Evolutionary conservation across 1,140 invertebrate species (phyloP), one percentile per base, ranked within the genome.

Genomic region (Bombus breviceps): DNA sequence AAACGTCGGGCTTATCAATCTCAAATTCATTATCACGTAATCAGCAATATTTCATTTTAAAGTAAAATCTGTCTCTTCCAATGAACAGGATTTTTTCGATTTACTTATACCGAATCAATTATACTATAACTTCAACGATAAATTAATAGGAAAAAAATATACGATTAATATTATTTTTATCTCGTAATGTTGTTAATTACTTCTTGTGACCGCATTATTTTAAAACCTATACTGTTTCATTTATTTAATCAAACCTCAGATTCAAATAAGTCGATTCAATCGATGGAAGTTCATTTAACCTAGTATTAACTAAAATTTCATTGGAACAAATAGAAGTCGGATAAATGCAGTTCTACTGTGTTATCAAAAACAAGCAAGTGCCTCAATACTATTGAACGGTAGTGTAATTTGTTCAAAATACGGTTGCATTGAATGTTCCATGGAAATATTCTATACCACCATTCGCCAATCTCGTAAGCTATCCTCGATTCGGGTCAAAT

Each of bases 401-500:
- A 32, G 62, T 8, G 62, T n/a, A 75, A 64, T 25, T 76, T 22
- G 47, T 37, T 47, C 12, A 10, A 8, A 53, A 34, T 43, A 37
- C 15, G 9, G 53, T 71, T 66, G 62, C 13, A 64, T 53, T 84
- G 72, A 15, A 80, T n/a, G 53, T 47, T 79, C 39, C 66, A n/a
- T 64, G 68, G 12, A 64, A 72, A 80, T 84, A 59, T 85, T 73
- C 72, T 37, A 68, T 68, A 18, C 69, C 3, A n/a, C 34, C 32
- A 6, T 59, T 37, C 34, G 5, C 34, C 22, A 10, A 34, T 59
- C 32, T 10, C 37, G 76, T 73, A 80, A n/a, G 66, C 76, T 15
- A 12, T 37, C 59, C 43, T 43, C 84, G 84, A 81, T 85, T 85
- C 72, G 71, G 71, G 79, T 85, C 84, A 85, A 68, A 81, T 68